These are phyloP conservation scores for Holacanthella duospinosa DNA, from an alignment of 2,888 invertebrate genomes.

Conservation along the genomic window DNA sequence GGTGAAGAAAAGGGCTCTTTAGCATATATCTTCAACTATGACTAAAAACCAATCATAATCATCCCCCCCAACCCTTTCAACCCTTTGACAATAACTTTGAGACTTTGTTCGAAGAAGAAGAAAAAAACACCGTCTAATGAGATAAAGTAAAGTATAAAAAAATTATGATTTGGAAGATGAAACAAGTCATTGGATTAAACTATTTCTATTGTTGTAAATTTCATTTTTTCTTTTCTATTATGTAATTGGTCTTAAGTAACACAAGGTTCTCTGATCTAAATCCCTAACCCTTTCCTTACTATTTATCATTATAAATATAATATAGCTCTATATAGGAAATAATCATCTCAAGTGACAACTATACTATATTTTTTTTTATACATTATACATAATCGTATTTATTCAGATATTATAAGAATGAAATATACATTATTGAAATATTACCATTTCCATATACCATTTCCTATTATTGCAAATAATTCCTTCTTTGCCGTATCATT, in stretches of 20 bases:
- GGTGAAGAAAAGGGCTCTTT: no score
- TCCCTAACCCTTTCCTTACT: not conserved
- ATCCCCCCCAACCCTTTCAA: not conserved
- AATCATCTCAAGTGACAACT: not conserved
- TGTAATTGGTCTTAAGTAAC: not conserved
- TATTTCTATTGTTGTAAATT: not conserved
- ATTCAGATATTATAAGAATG: not conserved
- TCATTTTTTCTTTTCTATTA: not conserved
- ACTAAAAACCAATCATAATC: not conserved
- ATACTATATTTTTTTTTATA: not conserved
- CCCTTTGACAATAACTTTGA: not conserved
- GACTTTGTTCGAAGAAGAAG: not conserved
- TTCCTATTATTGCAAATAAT: constrained; percentile 6
- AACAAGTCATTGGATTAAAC: not conserved
- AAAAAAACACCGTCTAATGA: not conserved
- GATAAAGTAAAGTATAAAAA: not conserved
- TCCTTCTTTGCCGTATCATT: constrained; percentile 4
- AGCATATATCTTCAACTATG: no score
- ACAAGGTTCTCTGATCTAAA: not conserved
- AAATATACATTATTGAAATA: not conserved
- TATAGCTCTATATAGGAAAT: not conserved
- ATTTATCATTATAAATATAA: not conserved
- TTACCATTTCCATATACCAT: not conserved
- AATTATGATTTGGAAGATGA: no score
- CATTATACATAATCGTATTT: not conserved